Base-by-base conservation (phyloP, 2,113 vertebrate genomes). In the Alexandromys fortis region DNA sequence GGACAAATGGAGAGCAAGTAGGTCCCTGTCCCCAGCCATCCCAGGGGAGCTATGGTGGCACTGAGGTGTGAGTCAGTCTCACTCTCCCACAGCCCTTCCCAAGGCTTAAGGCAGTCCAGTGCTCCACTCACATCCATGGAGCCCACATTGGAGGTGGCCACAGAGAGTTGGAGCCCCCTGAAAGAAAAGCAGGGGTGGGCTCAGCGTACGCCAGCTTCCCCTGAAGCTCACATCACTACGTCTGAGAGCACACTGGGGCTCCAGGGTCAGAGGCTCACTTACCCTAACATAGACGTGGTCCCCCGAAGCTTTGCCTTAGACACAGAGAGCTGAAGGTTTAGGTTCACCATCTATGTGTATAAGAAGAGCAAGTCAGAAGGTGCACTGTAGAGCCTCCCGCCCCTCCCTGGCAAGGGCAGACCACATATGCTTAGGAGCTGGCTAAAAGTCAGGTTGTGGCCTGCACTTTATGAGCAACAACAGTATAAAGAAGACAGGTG, bases 61-160 rank as follows among this genome's bases (percentile, higher is more conserved):
- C 21, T 33, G 22, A 55, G 42, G 1, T 12, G 11, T 72, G n/a
- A 4, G 14, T 8, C 0, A 1, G 2, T 17, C 9, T 30, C 45
- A 49, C 10, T 8, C 45, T 8, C 22, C 17, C 22, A 49, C 30
- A 8, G n/a, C 85, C 65, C 47, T 26, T 49, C 85, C 21, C 65
- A 68, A 70, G 85, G 63, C 65, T 24, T 33, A 70, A 13, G 85
- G 85, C 30, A 70, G 63, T 63, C 63, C 67, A 72, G 47, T 14
- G 11, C 3, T 22, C 33, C 42, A 96, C 96, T 96, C 90, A 98
- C 98, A 17, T 98, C 86, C 38, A 96, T 33, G 24, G 82, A 70
- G 86, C 96, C 94, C 87, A 98, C 77, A 2, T 97, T 98, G 81
- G 97, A 97, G 35, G 95, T 95, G 30, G 26, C 91, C 95, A 98